Evolutionary conservation across 2,113 vertebrate species (phyloP), one percentile per base, ranked within the genome.

Genomic region (Anseranas semipalmata): DNA sequence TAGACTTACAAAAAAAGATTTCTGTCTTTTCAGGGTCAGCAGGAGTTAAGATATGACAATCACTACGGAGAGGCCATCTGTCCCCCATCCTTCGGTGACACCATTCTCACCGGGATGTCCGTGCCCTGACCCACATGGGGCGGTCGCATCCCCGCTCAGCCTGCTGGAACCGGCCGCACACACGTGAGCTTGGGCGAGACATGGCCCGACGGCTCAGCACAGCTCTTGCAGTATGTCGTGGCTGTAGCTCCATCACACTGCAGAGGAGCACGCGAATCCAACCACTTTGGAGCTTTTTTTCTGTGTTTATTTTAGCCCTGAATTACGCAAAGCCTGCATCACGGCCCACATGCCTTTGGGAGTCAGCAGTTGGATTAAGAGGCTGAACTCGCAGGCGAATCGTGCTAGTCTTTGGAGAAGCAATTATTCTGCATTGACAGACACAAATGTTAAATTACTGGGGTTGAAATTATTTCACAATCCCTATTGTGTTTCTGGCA

Each of bases 141-240:
- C 8, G 7, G 15, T 27, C 0, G 0, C 8, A 6, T 14, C 48
- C 58, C n/a, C 0, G 0, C 35, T 65, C 32, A 55, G 58, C 52
- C n/a, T 10, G 4, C 18, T 0, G 1, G 53, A 70, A n/a, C 2
- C 0, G 0, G 27, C 33, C 53, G 5, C 63, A 16, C 0, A 0
- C 58, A 10, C 2, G 1, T 12, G 14, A 5, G 25, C 45, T 18
- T 0, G 5, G 18, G 6, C 1, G 11, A 48, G 65, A 10, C 0
- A 5, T 19, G 45, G 11, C 16, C 43, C 8, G 25, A 12, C 5
- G 48, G 46, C 53, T 50, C 63, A 2, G 63, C 0, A 0, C 28
- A 2, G 19, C 5, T 55, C 25, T 18, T 17, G 4, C n/a, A 32
- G 13, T 4, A 1, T 9, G 9, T 25, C 0, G 0, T 2, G 7